These are phyloP conservation scores for Hippopotamus amphibius DNA, from an alignment of 2,113 vertebrate genomes.

Conservation along the genomic window DNA sequence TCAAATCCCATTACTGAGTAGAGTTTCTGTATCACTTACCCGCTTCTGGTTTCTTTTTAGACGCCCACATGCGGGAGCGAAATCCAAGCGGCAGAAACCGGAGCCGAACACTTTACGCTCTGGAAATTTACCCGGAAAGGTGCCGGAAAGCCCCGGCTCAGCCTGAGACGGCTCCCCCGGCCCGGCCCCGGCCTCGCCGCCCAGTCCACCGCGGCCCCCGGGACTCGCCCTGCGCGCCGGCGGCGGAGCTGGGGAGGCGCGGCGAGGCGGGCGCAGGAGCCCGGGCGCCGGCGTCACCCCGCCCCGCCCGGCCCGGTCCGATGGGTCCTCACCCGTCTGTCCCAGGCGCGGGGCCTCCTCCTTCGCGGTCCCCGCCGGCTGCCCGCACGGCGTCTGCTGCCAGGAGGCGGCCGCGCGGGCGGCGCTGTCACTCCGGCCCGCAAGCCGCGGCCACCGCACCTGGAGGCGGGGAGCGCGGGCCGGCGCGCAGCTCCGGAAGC, in stretches of 20 bases:
- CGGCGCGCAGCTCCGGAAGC: conserved; percentile 77
- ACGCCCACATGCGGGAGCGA: conserved; percentile 62
- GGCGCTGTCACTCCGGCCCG: conserved; percentile 44
- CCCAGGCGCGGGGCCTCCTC: neutral
- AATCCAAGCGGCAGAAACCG: conserved; percentile 13
- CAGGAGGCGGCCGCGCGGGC: conserved; percentile 52
- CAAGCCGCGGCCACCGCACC: conserved; percentile 64
- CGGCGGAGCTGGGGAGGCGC: neutral
- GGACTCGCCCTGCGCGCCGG: neutral
- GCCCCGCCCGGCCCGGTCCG: neutral
- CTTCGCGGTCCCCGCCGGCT: neutral
- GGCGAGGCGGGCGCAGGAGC: neutral
- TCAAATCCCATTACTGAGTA: neutral
- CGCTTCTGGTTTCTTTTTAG: conserved; percentile 63
- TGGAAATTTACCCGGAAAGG: neutral
- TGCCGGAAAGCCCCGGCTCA: neutral
- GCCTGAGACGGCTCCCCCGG: rapidly evolving
- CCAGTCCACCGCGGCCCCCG: neutral
- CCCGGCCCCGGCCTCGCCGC: neutral
- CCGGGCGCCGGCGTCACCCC: neutral
- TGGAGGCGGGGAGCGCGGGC: conserved; percentile 67
- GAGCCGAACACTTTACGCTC: neutral
- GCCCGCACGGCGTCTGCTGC: neutral
- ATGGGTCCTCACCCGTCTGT: neutral
- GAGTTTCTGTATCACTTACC: conserved; percentile 39